Base-by-base conservation (phyloP, 1,140 invertebrate species). In the Sipha flava region DNA sequence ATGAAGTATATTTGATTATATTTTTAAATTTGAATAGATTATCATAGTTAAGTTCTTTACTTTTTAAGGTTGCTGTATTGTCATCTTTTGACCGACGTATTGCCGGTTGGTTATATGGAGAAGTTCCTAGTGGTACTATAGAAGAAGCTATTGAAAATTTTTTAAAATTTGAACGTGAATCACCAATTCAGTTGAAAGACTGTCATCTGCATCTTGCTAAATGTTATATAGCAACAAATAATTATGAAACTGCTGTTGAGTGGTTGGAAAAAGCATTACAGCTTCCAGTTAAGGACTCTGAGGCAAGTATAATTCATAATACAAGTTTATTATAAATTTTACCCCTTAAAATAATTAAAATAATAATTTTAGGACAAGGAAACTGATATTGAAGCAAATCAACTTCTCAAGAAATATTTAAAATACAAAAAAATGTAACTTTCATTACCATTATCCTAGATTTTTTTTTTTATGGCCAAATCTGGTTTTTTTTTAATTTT, bases 31-130 rank as follows among this genome's bases (percentile, higher is more conserved):
- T 16, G 29, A 21, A 1, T 64, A 37, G 3, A 37, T 72, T 3
- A 64, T 23, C 9, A 26, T 18, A 6, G 26, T 18, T 23, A 21
- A 10, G 26, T 16, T 10, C 10, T n/a, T 26, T 45, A 45, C 10
- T 47, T 52, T 14, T 72, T 18, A 79, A 90, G 88, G 88, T 90
- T n/a, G 87, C 89, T 47, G 86, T 85, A 82, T 85, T 93, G 72
- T 87, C 88, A 18, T 93, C 91, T 91, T 82, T 92, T 49, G 91
- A 94, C 84, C 87, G 89, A 81, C 92, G 92, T 85, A 88, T 92
- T 37, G 93, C 92, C 16, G 84, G 89, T 31, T 88, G 92, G 18
- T 84, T 94, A 21, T 93, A 90, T 86, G 89, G 88, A 10, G 88
- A 90, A 77, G 87, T 90, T 52, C 92, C 92, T 43, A 86, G 85